These are phyloP conservation scores for Helleia helle DNA, from an alignment of 2,888 invertebrate genomes.

Conservation along the genomic window DNA sequence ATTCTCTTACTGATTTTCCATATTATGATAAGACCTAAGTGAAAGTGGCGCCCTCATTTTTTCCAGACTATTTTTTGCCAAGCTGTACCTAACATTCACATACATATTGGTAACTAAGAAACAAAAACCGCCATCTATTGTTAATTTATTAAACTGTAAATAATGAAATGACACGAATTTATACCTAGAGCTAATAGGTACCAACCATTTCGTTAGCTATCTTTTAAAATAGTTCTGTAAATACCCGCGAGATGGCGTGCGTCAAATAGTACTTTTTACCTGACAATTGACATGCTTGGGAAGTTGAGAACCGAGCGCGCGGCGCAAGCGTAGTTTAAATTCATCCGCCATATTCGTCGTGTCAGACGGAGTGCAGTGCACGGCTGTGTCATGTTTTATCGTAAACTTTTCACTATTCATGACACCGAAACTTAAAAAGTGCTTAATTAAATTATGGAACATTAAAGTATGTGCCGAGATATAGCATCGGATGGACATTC, in stretches of 20 bases:
- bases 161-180: too few species aligned
- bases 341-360: conserved; percentile 74
- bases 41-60: too few species aligned
- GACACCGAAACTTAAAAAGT: conserved; percentile 50
- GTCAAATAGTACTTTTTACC: conserved; percentile 48
- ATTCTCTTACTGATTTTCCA: too few species aligned
- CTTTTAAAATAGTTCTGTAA: conserved; percentile 25
- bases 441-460: conserved; percentile 44
- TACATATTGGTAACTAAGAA: too few species aligned
- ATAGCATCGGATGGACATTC: conserved; percentile 46
- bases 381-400: conserved; percentile 68
- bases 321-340: conserved; percentile 70
- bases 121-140: conserved; percentile 11
- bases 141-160: too few species aligned
- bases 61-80: too few species aligned
- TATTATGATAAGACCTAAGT: too few species aligned
- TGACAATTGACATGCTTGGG: conserved; percentile 40
- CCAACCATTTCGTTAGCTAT: not conserved
- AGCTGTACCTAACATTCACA: too few species aligned
- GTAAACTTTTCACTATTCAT: conserved; percentile 59
- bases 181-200: not conserved
- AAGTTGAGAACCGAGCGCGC: conserved; percentile 26
- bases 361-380: conserved; percentile 69
- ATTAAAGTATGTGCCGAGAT: conserved; percentile 56
- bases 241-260: conserved; percentile 38